Percentiles rank a stretch among this genome's conserved stretches.
Evolutionary conservation across 2,888 invertebrate genomes (phyloP).

Genomic region (Troides aeacus): DNA sequence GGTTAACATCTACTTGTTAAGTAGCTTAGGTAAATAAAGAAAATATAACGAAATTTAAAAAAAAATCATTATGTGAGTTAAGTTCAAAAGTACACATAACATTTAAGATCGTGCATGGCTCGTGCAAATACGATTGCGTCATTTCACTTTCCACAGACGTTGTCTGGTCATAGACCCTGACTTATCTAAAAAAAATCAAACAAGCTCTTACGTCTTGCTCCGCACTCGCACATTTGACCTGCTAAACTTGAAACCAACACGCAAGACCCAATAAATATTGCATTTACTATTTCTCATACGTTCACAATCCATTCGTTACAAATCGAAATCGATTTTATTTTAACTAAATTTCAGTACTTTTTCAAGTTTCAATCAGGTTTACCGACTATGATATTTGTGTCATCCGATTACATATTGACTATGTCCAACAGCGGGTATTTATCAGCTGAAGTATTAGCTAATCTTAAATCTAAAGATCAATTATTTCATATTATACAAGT

Average conservation of each 20-base stretch:
- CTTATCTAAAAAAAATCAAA: constrained; percentile 7
- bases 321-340: not conserved
- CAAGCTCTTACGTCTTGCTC: constrained; percentile 9
- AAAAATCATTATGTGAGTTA: not conserved
- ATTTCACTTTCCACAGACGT: constrained; percentile 16
- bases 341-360: not conserved
- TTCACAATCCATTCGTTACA: not conserved
- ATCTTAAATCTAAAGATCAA: no score
- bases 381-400: not conserved
- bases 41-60: not conserved
- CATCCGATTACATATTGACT: no score
- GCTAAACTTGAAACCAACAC: constrained; percentile 16
- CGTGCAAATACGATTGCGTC: not conserved
- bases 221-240: constrained; percentile 9
- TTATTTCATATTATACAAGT: no score
- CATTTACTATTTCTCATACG: not conserved
- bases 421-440: no score
- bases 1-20: no score
- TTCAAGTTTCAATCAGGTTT: not conserved
- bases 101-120: not conserved
- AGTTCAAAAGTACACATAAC: not conserved
- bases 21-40: not conserved
- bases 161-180: constrained; percentile 20
- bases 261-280: constrained; percentile 1
- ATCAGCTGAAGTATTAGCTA: no score